Evolutionary conservation across 2,113 vertebrate species (phyloP), one percentile per base, ranked within the genome.

Genomic region (Poicephalus meyeri): DNA sequence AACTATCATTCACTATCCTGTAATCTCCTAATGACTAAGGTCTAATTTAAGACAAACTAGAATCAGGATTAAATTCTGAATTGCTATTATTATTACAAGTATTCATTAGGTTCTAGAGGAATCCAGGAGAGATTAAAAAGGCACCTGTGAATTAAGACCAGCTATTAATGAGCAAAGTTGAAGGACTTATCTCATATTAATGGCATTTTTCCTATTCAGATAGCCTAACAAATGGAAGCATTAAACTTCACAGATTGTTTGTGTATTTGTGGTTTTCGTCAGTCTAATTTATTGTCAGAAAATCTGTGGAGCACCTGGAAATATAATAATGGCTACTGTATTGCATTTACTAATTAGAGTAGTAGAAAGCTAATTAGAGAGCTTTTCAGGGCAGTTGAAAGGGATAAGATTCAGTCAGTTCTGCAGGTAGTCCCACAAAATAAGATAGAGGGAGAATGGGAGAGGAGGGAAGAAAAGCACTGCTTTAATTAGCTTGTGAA

Each of bases 31-130:
- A 97, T 83, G 93, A 88, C 90, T 85, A 20, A 77, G 23, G 81
- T 97, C 93, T 92, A 94, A 97, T 97, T 97, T 96, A 95, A 95
- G 66, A 87, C 86, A 86, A 91, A 89, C 89, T 91, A 95, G 88
- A 85, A 93, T 85, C 89, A 91, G 95, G 92, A 97, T 97, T 96
- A 95, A 96, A 97, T 97, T 92, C 92, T 96, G 92, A 95, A 94
- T 93, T 88, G 65, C 86, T 94, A 7, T 92, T 96, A 95, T 96
- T 97, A 96, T 95, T 96, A 33, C 89, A 68, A 11, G 70, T 87
- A 79, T 96, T 97, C 91, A 96, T 97, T 96, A 96, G 58, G 77
- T 96, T 98, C 91, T 90, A 73, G 95, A 93, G 70, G 89, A 92
- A 86, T 86, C 88, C 94, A 95, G 85, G 86, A 84, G 90, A 95